Evolutionary conservation across 2,797 vertebrate genomes (phyloP).

Genomic region (Centropyge bicolor): DNA sequence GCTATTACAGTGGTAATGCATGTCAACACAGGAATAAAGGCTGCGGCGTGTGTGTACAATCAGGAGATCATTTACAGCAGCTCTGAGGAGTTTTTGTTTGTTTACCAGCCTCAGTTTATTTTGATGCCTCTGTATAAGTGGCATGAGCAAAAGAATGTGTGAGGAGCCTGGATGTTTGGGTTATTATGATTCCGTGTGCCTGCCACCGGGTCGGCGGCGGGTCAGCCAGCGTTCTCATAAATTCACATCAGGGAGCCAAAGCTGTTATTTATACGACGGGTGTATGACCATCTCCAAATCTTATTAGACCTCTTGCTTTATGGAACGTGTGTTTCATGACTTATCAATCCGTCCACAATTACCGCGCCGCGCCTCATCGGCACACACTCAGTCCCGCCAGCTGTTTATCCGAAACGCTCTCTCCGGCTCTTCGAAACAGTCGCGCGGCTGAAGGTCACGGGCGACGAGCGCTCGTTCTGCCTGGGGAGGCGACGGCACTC

Average conservation of each 20-base stretch:
- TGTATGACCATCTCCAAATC: slow-evolving; percentile 2
- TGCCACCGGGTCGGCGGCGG: slow-evolving; percentile 7
- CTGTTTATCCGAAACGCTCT: slow-evolving; percentile 25
- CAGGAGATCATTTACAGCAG: slow-evolving; percentile 17
- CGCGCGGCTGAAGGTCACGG: slow-evolving; percentile 40
- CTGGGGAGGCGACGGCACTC: slow-evolving; percentile 15
- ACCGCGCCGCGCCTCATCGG: neutral
- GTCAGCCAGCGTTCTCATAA: slow-evolving; percentile 24
- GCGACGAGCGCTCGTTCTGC: slow-evolving; percentile 26
- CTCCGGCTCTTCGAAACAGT: slow-evolving; percentile 28
- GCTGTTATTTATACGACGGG: neutral
- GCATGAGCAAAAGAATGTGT: slow-evolving; percentile 5
- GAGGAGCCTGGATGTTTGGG: slow-evolving; percentile 12
- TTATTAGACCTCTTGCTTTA: slow-evolving; percentile 4
- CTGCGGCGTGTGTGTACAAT: slow-evolving; percentile 11
- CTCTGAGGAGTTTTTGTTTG: slow-evolving; percentile 6
- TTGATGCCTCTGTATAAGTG: slow-evolving; percentile 25
- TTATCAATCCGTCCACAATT: slow-evolving; percentile 17
- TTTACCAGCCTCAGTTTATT: slow-evolving; percentile 29
- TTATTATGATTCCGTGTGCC: slow-evolving; percentile 8
- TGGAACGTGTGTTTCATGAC: neutral
- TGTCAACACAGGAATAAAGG: slow-evolving; percentile 9
- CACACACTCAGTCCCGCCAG: neutral
- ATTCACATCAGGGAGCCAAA: slow-evolving; percentile 41
- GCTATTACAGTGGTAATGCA: neutral